Evolutionary conservation across 2,113 vertebrate species (phyloP), one percentile per base, ranked within the genome.

Genomic region (Argyrosomus japonicus): DNA sequence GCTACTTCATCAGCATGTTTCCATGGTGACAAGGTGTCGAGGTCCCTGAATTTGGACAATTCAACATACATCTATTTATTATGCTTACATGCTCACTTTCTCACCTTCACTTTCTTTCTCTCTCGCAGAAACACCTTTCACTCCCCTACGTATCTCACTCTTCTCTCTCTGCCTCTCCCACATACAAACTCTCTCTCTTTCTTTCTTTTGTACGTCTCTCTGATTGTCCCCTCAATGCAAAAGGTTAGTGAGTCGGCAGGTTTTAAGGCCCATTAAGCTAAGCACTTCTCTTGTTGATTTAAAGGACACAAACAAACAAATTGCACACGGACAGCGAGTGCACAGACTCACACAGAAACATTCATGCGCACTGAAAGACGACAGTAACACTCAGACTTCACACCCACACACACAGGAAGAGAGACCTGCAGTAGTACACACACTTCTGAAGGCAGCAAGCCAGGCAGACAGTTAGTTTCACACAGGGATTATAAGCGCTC

Each of bases 191-290:
- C 43, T 71, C 47, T 53, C 13, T 27, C 32, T 15, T 11, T 36
- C 36, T 36, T 36, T 36, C 36, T 36, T 36, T 7, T n/a, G 1
- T 68, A 0, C 5, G 1, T 51, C n/a, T 84, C 61, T 71, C 25
- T 69, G 29, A 63, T n/a, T 36, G 14, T 9, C 53, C 25, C 21
- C 36, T 57, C 69, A 47, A 63, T 48, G 62, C 60, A 47, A 83
- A 84, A 72, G 76, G 78, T 83, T 74, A 79, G 78, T 65, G 62
- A 89, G 79, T 75, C 48, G n/a, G 68, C 68, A 84, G 75, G 58
- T 83, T 89, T 91, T 77, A 85, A 85, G 75, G 71, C 53, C 68
- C 79, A 89, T 90, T 85, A 81, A 82, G 79, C 54, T 56, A 47
- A 83, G 75, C 85, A 29, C 71, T 71, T 70, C 58, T 83, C 56